These are phyloP conservation scores for Ormyrus labotus DNA, from an alignment of 2,888 invertebrate species.

Conservation along the genomic window DNA sequence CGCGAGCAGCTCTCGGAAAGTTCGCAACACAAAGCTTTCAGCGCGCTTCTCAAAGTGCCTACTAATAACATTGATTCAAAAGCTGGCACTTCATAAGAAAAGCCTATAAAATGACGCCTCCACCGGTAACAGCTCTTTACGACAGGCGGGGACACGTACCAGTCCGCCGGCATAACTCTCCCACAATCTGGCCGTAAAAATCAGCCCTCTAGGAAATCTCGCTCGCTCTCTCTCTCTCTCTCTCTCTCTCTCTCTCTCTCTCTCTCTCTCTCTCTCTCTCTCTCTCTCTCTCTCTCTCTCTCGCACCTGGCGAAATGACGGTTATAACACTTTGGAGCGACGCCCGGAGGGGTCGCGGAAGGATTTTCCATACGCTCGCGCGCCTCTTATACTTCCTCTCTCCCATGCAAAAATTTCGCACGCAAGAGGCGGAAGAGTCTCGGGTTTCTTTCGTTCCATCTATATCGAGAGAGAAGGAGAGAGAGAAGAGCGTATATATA, in stretches of 20 bases:
- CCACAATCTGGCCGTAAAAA: too few species aligned
- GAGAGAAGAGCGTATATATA: not conserved
- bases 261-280: not conserved
- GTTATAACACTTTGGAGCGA: not conserved
- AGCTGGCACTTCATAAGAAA: too few species aligned
- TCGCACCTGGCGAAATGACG: not conserved
- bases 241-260: not conserved
- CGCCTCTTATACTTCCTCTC: not conserved
- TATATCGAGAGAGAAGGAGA: not conserved
- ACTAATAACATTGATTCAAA: too few species aligned
- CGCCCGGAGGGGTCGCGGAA: not conserved
- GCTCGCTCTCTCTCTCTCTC: too few species aligned
- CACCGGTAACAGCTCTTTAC: too few species aligned
- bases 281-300: not conserved
- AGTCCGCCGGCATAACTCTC: too few species aligned
- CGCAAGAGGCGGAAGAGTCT: conserved; percentile 26
- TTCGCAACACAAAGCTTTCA: too few species aligned
- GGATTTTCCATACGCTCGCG: conserved; percentile 12
- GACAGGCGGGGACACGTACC: too few species aligned
- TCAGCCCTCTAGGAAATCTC: not conserved
- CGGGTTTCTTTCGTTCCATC: conserved; percentile 26
- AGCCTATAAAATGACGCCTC: too few species aligned
- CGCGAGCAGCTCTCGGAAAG: too few species aligned
- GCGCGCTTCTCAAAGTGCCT: too few species aligned
- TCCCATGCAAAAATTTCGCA: conserved; percentile 26